Conservation (phyloP, 2,888 invertebrate species). For the Calameuta pallipes region DNA sequence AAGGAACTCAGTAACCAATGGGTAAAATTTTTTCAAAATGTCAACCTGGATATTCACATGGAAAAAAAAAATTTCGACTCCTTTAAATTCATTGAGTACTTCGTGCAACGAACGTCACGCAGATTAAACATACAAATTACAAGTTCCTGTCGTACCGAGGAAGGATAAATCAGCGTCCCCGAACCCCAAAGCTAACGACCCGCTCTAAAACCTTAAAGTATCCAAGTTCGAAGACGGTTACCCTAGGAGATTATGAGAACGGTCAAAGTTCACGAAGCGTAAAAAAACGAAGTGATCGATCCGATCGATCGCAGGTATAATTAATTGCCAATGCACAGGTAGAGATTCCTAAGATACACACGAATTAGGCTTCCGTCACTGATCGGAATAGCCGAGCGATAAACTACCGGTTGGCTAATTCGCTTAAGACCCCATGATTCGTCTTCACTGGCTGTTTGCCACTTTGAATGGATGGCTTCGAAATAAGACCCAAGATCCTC, state of each 20-base stretch:
- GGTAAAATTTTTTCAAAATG: neutral
- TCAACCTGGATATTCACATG: neutral
- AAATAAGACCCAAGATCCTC: neutral
- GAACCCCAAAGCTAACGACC: neutral
- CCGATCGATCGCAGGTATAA: neutral
- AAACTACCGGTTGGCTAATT: slow-evolving; percentile 48
- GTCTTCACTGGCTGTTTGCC: neutral
- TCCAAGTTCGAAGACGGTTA: neutral
- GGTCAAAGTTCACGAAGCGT: neutral
- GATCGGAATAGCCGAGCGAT: slow-evolving; percentile 37
- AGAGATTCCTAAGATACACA: neutral
- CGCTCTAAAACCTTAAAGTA: neutral
- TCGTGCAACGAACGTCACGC: neutral
- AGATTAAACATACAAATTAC: slow-evolving; percentile 1
- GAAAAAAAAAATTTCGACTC: neutral
- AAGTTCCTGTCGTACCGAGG: neutral
- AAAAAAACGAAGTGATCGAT: neutral
- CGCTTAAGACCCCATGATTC: slow-evolving; percentile 28
- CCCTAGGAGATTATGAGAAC: neutral
- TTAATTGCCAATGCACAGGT: neutral
- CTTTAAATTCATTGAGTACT: neutral
- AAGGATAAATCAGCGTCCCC: neutral
- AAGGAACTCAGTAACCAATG: too few relatives aligned
- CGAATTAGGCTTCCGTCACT: neutral
- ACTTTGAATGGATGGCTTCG: neutral